Percentiles rank a stretch among this genome's conserved stretches.
These are phyloP conservation scores for Holacanthella duospinosa DNA, from an alignment of 2,888 invertebrate genomes.

Conservation along the genomic window DNA sequence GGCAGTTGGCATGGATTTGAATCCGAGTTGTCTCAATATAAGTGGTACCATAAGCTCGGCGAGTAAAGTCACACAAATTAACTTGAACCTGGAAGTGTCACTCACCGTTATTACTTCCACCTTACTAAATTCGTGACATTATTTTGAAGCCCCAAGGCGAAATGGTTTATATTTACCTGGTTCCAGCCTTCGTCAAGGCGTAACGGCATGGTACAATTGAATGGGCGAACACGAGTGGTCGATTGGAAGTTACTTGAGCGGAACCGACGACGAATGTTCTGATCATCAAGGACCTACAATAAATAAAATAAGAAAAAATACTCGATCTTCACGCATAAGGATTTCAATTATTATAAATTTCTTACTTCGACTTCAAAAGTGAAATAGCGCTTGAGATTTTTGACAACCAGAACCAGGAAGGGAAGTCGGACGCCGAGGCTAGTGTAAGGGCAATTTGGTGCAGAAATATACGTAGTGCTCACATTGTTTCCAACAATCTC, in stretches of 20 bases:
- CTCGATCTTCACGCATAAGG: background rate
- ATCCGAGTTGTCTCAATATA: constrained; percentile 53
- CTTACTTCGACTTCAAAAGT: constrained; percentile 54
- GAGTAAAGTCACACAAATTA: constrained; percentile 53
- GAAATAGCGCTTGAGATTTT: constrained; percentile 55
- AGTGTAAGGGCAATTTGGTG: constrained; percentile 51
- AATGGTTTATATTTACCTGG: constrained; percentile 41
- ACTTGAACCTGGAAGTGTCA: constrained; percentile 46
- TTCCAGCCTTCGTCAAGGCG: constrained; percentile 54
- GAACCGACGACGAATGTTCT: constrained; percentile 51
- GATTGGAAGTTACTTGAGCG: constrained; percentile 54
- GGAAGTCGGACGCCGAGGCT: constrained; percentile 53
- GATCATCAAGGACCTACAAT: constrained; percentile 51
- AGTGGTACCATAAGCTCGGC: constrained; percentile 53
- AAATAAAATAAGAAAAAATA: background rate
- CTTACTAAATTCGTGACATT: background rate
- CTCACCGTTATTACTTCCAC: background rate
- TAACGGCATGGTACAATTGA: constrained; percentile 57
- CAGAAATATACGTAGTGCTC: constrained; percentile 52
- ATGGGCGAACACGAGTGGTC: constrained; percentile 53
- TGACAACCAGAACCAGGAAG: constrained; percentile 53
- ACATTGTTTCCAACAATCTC: constrained; percentile 54
- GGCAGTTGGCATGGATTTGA: constrained; percentile 55
- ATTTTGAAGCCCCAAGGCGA: too few species aligned
- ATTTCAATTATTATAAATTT: background rate